phyloP scores from a whole-genome alignment of 1,140 invertebrate genomes.

The Magallana angulata region DNA sequence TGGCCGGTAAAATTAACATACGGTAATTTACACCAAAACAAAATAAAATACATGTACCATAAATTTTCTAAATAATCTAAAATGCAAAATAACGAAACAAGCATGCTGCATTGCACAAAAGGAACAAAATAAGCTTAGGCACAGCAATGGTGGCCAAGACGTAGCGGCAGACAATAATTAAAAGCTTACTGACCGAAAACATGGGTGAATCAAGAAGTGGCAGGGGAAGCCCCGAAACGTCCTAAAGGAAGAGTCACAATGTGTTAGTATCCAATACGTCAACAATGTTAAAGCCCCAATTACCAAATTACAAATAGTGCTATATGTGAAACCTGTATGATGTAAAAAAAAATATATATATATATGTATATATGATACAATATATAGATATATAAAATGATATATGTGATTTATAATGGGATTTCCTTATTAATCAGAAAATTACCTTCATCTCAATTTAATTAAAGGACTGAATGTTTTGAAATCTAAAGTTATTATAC shows the following conservation, averaged over 20 bases:
- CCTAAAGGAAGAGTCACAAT: conserved; percentile 60
- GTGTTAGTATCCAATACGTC: conserved; percentile 30
- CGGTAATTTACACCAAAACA: too few species aligned
- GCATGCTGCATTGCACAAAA: not conserved
- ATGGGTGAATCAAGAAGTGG: conserved; percentile 75
- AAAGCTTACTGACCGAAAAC: conserved; percentile 75
- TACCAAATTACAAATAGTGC: conserved; percentile 18
- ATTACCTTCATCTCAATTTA: too few species aligned
- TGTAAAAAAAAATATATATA: too few species aligned
- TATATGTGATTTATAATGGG: too few species aligned
- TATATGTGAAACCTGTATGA: not conserved
- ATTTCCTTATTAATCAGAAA: too few species aligned
- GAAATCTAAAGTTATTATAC: too few species aligned
- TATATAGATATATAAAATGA: too few species aligned
- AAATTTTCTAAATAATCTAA: not conserved
- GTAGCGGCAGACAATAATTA: conserved; percentile 8
- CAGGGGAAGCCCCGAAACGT: conserved; percentile 73
- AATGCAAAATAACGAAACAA: conserved; percentile 8
- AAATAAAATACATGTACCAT: not conserved
- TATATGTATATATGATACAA: too few species aligned
- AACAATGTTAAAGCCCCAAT: conserved; percentile 5
- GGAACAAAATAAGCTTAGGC: conserved; percentile 16
- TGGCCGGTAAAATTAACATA: too few species aligned
- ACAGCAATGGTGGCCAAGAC: not conserved
- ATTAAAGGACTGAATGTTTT: too few species aligned